Evolutionary conservation across 2,797 vertebrate genomes (phyloP).

Genomic region (Mus minutoides): DNA sequence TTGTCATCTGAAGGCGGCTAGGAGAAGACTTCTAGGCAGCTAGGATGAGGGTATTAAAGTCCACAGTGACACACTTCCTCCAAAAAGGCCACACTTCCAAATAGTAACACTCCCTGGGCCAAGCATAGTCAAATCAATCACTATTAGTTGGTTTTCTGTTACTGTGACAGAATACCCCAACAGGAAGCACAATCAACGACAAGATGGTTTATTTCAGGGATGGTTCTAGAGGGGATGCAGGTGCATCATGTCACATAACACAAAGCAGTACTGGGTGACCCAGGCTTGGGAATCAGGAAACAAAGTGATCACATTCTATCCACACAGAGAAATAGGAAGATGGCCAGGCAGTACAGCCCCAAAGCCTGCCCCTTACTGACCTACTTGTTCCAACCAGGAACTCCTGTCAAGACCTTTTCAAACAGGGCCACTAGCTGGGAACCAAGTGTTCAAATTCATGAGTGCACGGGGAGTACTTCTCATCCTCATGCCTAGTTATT

Average conservation of each 20-base stretch:
- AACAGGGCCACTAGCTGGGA: neutral
- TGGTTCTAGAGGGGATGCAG: neutral
- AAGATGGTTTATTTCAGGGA: neutral
- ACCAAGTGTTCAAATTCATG: neutral
- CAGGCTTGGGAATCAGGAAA: neutral
- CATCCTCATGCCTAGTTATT: neutral
- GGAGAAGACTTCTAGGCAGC: too few species aligned
- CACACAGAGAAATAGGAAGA: neutral
- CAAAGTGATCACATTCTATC: neutral
- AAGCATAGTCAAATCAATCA: too few species aligned
- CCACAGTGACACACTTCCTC: too few species aligned
- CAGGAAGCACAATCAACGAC: neutral
- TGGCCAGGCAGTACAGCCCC: neutral
- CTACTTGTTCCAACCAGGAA: neutral
- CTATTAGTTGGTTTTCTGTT: neutral
- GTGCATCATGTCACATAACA: too few species aligned
- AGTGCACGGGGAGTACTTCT: too few species aligned
- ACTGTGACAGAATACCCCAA: neutral
- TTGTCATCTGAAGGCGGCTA: too few species aligned
- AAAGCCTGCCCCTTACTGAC: too few species aligned
- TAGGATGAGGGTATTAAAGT: too few species aligned
- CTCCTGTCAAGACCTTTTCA: neutral
- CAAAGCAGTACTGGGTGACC: neutral
- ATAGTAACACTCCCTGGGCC: too few species aligned
- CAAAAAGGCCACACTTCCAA: too few species aligned